Percentiles rank a stretch among this genome's conserved stretches.
phyloP scores from a whole-genome alignment of 2,888 invertebrate species.

The Apamea epomidion region DNA sequence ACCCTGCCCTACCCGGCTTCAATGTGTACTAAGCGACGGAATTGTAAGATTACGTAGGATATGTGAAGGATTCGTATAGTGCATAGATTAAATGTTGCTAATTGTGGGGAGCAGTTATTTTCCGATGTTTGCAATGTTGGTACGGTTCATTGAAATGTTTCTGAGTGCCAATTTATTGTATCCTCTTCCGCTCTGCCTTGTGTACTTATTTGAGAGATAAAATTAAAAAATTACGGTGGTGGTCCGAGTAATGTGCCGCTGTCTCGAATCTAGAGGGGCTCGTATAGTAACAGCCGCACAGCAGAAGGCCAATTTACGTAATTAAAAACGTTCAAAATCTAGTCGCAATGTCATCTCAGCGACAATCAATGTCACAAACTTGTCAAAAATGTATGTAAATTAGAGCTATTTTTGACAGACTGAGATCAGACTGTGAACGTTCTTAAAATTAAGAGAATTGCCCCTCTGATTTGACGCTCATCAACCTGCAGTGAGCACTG shows the following conservation, averaged over 20 bases:
- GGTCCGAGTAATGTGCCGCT: background rate
- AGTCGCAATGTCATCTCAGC: no score
- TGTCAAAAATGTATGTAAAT: no score
- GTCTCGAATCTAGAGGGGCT: background rate
- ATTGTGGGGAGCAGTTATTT: constrained; percentile 22
- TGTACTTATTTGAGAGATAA: constrained; percentile 49
- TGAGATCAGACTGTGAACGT: no score
- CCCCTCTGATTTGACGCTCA: background rate
- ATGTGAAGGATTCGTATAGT: constrained; percentile 44
- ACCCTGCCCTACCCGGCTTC: background rate
- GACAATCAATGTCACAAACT: no score
- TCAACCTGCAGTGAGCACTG: background rate
- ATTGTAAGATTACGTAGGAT: constrained; percentile 45
- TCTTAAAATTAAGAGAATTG: no score
- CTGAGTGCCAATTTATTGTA: constrained; percentile 41
- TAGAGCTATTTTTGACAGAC: no score
- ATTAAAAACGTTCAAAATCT: no score
- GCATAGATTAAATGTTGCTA: constrained; percentile 41
- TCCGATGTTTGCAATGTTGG: constrained; percentile 18
- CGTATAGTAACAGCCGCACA: no score
- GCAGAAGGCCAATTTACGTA: no score
- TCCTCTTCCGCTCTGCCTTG: constrained; percentile 9
- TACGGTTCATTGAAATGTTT: constrained; percentile 25
- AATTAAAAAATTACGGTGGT: background rate
- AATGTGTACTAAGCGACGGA: constrained; percentile 38